phyloP scores from a whole-genome alignment of 2,113 vertebrate species.

The Pelecanus crispus region DNA sequence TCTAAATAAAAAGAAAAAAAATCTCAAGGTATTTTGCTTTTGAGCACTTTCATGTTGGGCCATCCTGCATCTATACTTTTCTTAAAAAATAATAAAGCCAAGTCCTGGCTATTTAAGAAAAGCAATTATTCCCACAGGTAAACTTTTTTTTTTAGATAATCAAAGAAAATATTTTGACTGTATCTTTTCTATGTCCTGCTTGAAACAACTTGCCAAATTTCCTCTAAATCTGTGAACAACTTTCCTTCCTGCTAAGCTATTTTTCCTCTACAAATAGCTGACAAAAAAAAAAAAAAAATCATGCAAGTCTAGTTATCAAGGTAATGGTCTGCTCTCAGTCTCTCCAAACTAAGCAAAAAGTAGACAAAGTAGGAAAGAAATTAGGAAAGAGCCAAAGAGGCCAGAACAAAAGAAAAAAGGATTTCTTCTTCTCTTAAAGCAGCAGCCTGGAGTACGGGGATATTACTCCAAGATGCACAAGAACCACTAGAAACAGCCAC shows the following conservation, averaged over 20 bases:
- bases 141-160: neutral
- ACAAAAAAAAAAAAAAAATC: constrained; percentile 44
- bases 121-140: neutral
- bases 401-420: neutral
- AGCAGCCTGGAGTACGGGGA: neutral
- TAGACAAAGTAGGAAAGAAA: constrained; percentile 11
- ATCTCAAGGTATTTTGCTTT: neutral
- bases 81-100: neutral
- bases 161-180: neutral
- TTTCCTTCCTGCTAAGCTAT: constrained; percentile 33
- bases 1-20: neutral
- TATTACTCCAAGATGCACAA: neutral
- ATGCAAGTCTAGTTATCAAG: constrained; percentile 29
- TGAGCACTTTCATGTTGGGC: accelerated
- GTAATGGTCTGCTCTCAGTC: neutral
- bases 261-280: constrained; percentile 46
- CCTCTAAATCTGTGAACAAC: neutral
- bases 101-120: neutral
- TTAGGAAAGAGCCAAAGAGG: neutral
- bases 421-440: neutral
- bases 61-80: neutral
- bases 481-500: constrained; percentile 32
- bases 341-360: neutral
- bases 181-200: neutral
- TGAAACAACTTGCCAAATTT: constrained; percentile 37